These are phyloP conservation scores for Drosophila melanosoma DNA, from an alignment of 2,888 invertebrate genomes.

Conservation along the genomic window DNA sequence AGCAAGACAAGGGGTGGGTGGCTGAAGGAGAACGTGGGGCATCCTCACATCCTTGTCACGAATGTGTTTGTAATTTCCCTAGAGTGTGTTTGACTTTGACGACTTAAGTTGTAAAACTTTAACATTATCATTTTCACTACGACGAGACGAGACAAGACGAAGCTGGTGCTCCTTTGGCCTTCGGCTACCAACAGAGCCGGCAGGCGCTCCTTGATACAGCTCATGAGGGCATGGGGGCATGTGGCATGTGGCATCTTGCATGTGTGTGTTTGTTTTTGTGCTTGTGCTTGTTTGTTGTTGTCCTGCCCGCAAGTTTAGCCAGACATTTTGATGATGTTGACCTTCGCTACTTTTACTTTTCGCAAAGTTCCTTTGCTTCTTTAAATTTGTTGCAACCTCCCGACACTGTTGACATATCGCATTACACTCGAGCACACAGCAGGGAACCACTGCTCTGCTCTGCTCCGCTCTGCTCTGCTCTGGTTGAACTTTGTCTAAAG, in stretches of 20 bases:
- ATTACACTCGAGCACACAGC: conserved; percentile 61
- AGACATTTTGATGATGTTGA: conserved; percentile 80
- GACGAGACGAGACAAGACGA: conserved; percentile 4
- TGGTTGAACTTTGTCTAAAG: conserved; percentile 32
- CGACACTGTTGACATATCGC: conserved; percentile 81
- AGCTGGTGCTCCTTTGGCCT: conserved; percentile 44
- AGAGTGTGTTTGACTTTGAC: conserved; percentile 85
- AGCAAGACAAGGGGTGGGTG: background rate
- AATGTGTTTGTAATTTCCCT: conserved; percentile 84
- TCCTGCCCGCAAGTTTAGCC: conserved; percentile 56
- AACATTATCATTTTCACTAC: conserved; percentile 83
- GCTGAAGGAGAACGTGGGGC: conserved; percentile 2
- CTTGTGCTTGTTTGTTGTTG: conserved; percentile 37
- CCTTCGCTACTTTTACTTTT: conserved; percentile 80
- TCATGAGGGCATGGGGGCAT: conserved; percentile 37
- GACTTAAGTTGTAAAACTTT: conserved; percentile 85
- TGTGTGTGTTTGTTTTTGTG: conserved; percentile 10
- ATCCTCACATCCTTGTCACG: conserved; percentile 70
- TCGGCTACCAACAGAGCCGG: conserved; percentile 30
- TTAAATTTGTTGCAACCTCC: conserved; percentile 64
- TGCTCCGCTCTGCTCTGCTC: conserved; percentile 3
- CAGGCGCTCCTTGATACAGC: conserved; percentile 19
- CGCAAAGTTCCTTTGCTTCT: conserved; percentile 52
- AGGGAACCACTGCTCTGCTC: conserved; percentile 9
- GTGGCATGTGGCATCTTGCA: conserved; percentile 20